Conservation (phyloP, 2,797 vertebrate genomes). For the Danio choprae region DNA sequence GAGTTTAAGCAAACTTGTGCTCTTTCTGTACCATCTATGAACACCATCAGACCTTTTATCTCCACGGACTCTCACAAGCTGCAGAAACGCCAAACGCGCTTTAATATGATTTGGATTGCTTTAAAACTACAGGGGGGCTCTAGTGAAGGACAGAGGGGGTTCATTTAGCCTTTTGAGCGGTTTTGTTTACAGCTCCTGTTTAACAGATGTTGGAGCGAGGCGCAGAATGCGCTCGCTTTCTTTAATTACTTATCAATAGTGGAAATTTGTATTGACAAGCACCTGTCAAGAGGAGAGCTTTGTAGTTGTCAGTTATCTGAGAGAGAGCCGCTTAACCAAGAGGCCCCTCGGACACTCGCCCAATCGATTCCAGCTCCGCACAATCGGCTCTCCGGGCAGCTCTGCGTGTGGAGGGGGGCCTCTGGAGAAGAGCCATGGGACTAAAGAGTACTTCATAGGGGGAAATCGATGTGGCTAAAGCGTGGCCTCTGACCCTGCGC, state of each 20-base stretch:
- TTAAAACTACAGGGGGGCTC: slow-evolving; percentile 51
- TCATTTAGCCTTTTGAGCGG: slow-evolving; percentile 64
- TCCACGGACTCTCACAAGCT: slow-evolving; percentile 34
- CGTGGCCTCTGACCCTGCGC: slow-evolving; percentile 80
- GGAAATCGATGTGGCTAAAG: slow-evolving; percentile 74
- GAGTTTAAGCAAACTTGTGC: neutral
- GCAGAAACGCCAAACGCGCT: slow-evolving; percentile 42
- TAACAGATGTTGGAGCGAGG: slow-evolving; percentile 79
- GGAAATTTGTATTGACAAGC: slow-evolving; percentile 84
- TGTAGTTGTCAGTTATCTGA: slow-evolving; percentile 82
- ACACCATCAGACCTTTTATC: slow-evolving; percentile 33
- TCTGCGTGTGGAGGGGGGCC: slow-evolving; percentile 68
- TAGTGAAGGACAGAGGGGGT: slow-evolving; percentile 39
- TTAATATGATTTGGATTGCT: slow-evolving; percentile 58
- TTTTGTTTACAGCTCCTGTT: slow-evolving; percentile 76
- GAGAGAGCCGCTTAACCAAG: slow-evolving; percentile 66
- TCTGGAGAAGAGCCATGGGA: slow-evolving; percentile 60
- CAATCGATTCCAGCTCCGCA: slow-evolving; percentile 76
- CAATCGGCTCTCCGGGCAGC: slow-evolving; percentile 71
- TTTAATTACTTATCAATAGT: slow-evolving; percentile 86
- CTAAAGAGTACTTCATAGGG: slow-evolving; percentile 73
- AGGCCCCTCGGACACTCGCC: slow-evolving; percentile 68
- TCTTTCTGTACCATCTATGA: neutral
- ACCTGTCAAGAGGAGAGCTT: slow-evolving; percentile 80
- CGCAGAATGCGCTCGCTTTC: slow-evolving; percentile 63